Evolutionary conservation across 2,113 vertebrate genomes (phyloP), one percentile per base, ranked within the genome.

Genomic region (Lynx canadensis): DNA sequence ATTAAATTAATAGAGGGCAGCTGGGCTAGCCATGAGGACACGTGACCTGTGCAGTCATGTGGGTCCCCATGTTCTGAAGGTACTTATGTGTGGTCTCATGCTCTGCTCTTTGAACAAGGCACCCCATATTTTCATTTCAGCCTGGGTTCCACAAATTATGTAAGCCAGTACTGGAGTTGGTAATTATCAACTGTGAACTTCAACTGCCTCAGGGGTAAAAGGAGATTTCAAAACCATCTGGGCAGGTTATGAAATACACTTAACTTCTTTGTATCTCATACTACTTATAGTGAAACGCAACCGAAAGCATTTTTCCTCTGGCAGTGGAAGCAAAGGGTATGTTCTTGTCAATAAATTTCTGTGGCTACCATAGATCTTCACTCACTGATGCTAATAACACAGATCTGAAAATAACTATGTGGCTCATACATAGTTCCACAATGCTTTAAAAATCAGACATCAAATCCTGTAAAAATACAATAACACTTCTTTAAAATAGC

Each of bases 201-300:
- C 27, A 80, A 19, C 21, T 63, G 94, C 80, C n/a, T 74, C 41
- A 68, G 52, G 52, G 57, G 80, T 45, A 23, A 89, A 52, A n/a
- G 88, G 90, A 86, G 11, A 16, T 98, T 98, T 97, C 97, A 76
- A 94, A 98, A 97, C 41, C 31, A 14, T 11, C 1, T 19, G 48
- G 82, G 83, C 45, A 55, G 55, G 68, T 96, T 93, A 68, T 10
- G 95, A 95, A 96, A 98, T 3, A 33, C 27, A 48, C 52, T 27
- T 15, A 79, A 48, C 45, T 15, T 87, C n/a, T 79, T 55, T 60
- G 48, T 71, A 7, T 21, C 31, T 96, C 25, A 7, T 15, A 4
- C 80, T 95, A 86, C 92, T 97, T 97, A 96, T 95, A 97, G 96
- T 94, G 97, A 98, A 98, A 96, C 0, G 10, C 80, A 97, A 97